phyloP scores from a whole-genome alignment of 2,797 vertebrate species.

The Antennarius maculatus region DNA sequence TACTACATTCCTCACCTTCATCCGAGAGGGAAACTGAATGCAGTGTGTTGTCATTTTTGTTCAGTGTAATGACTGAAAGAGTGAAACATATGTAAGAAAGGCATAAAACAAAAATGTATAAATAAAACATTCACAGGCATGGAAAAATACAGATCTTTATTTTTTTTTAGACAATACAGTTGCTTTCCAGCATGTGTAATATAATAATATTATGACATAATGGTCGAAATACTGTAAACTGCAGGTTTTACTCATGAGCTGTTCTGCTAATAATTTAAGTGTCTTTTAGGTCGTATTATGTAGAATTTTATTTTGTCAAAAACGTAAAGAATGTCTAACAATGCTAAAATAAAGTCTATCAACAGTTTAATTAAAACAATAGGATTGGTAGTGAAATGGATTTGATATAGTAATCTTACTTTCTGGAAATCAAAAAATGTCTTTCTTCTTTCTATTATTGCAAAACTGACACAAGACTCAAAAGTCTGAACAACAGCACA shows the following conservation, averaged over 20 bases:
- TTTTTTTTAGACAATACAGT: slow-evolving; percentile 24
- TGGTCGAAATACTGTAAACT: slow-evolving; percentile 11
- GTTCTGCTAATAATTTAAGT: slow-evolving; percentile 5
- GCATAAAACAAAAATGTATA: slow-evolving; percentile 40
- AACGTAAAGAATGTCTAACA: not conserved
- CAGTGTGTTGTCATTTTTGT: slow-evolving; percentile 23
- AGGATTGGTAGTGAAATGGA: not conserved
- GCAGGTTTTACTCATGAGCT: slow-evolving; percentile 24
- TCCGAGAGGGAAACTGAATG: slow-evolving; percentile 29
- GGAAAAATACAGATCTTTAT: slow-evolving; percentile 37
- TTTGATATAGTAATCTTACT: not conserved
- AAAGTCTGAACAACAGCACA: slow-evolving; percentile 1
- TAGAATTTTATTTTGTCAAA: not conserved
- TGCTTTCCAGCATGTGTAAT: slow-evolving; percentile 15
- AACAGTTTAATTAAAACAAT: slow-evolving; percentile 29
- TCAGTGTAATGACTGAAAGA: not conserved
- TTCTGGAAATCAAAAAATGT: slow-evolving; percentile 18
- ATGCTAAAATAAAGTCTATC: slow-evolving; percentile 13
- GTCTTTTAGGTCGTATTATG: slow-evolving; percentile 4
- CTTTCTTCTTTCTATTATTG: not conserved
- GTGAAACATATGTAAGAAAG: slow-evolving; percentile 30
- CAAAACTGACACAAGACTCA: slow-evolving; percentile 24
- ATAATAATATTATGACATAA: slow-evolving; percentile 3
- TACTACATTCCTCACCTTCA: slow-evolving; percentile 41
- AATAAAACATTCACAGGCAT: slow-evolving; percentile 19